Percentiles rank a stretch among this genome's conserved stretches.
These are phyloP conservation scores for Drosophila maculinotata DNA, from an alignment of 2,888 invertebrate species.

Conservation along the genomic window DNA sequence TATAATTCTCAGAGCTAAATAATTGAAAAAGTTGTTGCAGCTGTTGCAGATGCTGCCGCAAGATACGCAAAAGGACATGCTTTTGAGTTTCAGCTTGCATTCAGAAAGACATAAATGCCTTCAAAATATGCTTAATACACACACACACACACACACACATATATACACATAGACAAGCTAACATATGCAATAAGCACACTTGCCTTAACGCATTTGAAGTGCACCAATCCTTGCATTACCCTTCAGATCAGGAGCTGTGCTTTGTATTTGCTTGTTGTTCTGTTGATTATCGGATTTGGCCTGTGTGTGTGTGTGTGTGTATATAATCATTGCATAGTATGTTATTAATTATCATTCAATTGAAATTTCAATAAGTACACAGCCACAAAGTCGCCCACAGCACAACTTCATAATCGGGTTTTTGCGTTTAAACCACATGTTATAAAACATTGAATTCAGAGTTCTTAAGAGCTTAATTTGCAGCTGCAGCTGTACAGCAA, in stretches of 20 bases:
- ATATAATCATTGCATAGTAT: slow-evolving; percentile 52
- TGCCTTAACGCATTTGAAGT: slow-evolving; percentile 33
- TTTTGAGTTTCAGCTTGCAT: slow-evolving; percentile 32
- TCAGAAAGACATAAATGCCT: slow-evolving; percentile 29
- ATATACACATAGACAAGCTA: not conserved
- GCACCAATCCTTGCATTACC: slow-evolving; percentile 55
- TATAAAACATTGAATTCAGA: slow-evolving; percentile 11
- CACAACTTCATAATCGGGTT: slow-evolving; percentile 31
- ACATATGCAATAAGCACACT: not conserved
- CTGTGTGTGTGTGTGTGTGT: not conserved
- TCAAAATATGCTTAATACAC: slow-evolving; percentile 26
- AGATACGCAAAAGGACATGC: slow-evolving; percentile 39
- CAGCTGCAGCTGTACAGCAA: slow-evolving; percentile 3
- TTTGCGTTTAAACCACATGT: slow-evolving; percentile 20
- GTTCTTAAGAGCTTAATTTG: slow-evolving; percentile 21
- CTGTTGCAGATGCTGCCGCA: slow-evolving; percentile 46
- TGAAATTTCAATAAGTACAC: slow-evolving; percentile 59
- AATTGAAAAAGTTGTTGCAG: slow-evolving; percentile 70
- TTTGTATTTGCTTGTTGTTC: slow-evolving; percentile 66
- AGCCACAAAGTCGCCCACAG: slow-evolving; percentile 21
- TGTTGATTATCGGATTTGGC: slow-evolving; percentile 69
- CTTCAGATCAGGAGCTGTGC: slow-evolving; percentile 43
- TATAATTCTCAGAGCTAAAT: slow-evolving; percentile 67
- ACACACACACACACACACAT: slow-evolving; percentile 5
- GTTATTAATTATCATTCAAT: slow-evolving; percentile 79